Evolutionary conservation across 2,113 vertebrate species (phyloP).

Genomic region (Bombycilla garrulus): DNA sequence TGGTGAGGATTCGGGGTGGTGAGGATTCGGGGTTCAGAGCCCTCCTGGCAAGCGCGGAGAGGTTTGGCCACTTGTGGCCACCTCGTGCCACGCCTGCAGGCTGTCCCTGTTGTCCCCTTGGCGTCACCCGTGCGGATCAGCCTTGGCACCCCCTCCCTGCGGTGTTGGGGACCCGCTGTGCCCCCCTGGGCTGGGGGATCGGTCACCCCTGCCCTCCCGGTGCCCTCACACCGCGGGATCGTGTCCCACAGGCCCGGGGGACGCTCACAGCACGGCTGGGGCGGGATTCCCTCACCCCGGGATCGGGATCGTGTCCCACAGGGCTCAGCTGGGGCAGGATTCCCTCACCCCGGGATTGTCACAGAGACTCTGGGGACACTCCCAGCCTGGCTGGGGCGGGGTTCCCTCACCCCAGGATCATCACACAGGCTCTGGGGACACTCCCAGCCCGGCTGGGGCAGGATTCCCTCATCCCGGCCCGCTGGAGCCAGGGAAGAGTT

Average conservation of each 20-base stretch:
- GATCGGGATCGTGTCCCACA: too few relatives aligned
- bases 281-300: rapidly evolving
- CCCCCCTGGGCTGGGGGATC: background rate
- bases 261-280: background rate
- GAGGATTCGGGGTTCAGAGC: rapidly evolving
- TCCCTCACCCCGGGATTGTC: too few relatives aligned
- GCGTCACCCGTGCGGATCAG: background rate
- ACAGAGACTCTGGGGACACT: too few relatives aligned
- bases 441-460: background rate
- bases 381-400: too few relatives aligned
- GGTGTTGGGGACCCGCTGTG: background rate
- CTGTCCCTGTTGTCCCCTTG: background rate
- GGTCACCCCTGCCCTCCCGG: background rate
- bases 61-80: background rate
- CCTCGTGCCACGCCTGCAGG: background rate
- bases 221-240: background rate
- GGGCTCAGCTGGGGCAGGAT: too few relatives aligned
- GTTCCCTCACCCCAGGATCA: too few relatives aligned
- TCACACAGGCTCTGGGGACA: rapidly evolving
- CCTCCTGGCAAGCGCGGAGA: rapidly evolving
- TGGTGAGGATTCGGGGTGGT: too few relatives aligned
- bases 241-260: rapidly evolving
- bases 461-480: rapidly evolving
- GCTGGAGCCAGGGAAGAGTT: rapidly evolving
- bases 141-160: background rate